A percentile compares a stretch with the other conserved stretches of the same genome.
phyloP scores from a whole-genome alignment of 2,797 vertebrate species.

The Glyptemys insculpta region DNA sequence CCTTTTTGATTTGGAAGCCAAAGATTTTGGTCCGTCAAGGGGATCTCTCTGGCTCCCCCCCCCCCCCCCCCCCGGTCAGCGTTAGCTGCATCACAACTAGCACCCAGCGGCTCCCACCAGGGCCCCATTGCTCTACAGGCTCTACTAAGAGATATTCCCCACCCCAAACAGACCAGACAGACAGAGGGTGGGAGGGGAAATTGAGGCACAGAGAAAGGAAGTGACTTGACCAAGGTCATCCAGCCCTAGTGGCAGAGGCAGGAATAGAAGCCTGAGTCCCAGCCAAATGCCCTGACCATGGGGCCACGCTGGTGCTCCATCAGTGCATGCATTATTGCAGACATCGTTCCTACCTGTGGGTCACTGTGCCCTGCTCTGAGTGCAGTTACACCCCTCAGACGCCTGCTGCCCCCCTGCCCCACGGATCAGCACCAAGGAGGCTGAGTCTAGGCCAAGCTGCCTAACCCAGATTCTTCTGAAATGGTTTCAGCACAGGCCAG shows the following conservation, averaged over 20 bases:
- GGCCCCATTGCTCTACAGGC: neutral
- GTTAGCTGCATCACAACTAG: accelerated
- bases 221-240: neutral
- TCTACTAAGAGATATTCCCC: neutral
- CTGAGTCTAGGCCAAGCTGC: neutral
- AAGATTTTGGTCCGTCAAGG: neutral
- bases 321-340: neutral
- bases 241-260: neutral
- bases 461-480: neutral
- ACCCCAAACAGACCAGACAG: neutral
- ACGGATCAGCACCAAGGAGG: too few relatives aligned
- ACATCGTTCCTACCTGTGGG: neutral
- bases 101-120: neutral
- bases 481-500: neutral
- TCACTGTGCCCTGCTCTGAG: neutral
- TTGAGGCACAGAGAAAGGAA: neutral
- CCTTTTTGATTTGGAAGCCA: neutral
- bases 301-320: neutral
- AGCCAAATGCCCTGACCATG: neutral
- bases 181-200: neutral
- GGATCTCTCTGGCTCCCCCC: neutral
- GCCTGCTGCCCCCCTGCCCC: neutral
- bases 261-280: neutral
- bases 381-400: neutral
- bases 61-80: accelerated